Evolutionary conservation across 2,888 invertebrate species (phyloP), one percentile per base, ranked within the genome.

Genomic region (Lordiphosa andalusiaca): DNA sequence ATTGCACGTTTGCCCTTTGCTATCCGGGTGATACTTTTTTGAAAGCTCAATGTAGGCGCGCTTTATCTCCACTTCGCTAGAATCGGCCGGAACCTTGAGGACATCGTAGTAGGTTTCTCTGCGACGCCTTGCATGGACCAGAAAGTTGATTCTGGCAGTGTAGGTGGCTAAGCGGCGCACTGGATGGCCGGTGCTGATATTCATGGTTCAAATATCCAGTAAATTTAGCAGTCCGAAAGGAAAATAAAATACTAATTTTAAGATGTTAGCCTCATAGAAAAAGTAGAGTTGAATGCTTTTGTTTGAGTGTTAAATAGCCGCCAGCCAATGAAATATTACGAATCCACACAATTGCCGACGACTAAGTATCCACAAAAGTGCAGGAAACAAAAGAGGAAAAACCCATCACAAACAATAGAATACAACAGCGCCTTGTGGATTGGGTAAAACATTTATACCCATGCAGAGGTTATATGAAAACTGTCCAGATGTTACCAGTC

Each of bases 21-120:
- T 52, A 41, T 76, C 75, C 19, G 75, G 75, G 67, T 76, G 75
- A 35, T 81, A 81, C 10, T 69, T 81, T 23, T 76, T 76, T 0
- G 75, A 73, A 2, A 76, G 44, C 13, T 69, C 53, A 0, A 76
- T 63, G 21, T 51, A 76, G 12, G 81, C 81, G 1, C 37, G 19
- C 33, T 63, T 73, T 7, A 76, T 71, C 13, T 76, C 54, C 46
- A 56, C 35, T 6, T 54, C 49, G n/a, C 46, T 67, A 10, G 61
- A 62, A 9, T 64, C 51, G 6, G 19, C 9, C 0, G 71, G 53
- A 40, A 76, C 51, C 3, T 76, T 60, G 1, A 76, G 73, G 25
- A 76, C 73, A 35, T 76, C 69, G 25, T 76, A 76, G 13, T 65
- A 69, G 52, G 52, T 80, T 36, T 61, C 56, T 0, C 1, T 19